phyloP scores from a whole-genome alignment of 2,113 vertebrate species.

The Mormoops blainvillei region DNA sequence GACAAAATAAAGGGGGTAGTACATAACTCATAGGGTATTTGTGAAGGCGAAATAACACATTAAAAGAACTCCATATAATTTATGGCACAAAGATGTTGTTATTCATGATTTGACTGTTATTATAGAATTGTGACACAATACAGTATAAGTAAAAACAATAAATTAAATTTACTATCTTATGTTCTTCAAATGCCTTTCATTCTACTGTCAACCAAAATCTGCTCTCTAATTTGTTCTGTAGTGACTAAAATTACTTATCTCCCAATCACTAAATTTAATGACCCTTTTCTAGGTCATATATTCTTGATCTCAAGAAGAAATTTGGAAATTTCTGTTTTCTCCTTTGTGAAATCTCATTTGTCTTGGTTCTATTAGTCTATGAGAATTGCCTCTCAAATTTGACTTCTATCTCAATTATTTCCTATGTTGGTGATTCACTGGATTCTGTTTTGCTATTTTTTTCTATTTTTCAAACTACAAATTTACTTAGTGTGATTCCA shows the following conservation, averaged over 20 bases:
- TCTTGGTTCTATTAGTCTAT: not conserved
- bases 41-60: not conserved
- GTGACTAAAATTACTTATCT: not conserved
- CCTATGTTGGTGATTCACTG: not conserved
- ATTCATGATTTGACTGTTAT: not conserved
- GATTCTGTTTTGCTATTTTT: not conserved
- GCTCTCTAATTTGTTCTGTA: not conserved
- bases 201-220: not conserved
- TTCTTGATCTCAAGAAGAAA: not conserved
- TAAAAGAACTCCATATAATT: not conserved
- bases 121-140: not conserved
- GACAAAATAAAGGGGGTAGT: not conserved
- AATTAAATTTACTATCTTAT: not conserved
- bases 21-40: not conserved
- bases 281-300: not conserved
- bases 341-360: not conserved
- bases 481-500: not conserved
- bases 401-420: not conserved
- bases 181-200: not conserved
- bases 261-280: not conserved
- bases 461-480: not conserved
- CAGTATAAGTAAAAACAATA: not conserved
- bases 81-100: not conserved
- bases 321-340: not conserved
- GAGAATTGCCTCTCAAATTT: not conserved